These are phyloP conservation scores for Phalloptychus januarius DNA, from an alignment of 2,797 vertebrate species.

Conservation along the genomic window DNA sequence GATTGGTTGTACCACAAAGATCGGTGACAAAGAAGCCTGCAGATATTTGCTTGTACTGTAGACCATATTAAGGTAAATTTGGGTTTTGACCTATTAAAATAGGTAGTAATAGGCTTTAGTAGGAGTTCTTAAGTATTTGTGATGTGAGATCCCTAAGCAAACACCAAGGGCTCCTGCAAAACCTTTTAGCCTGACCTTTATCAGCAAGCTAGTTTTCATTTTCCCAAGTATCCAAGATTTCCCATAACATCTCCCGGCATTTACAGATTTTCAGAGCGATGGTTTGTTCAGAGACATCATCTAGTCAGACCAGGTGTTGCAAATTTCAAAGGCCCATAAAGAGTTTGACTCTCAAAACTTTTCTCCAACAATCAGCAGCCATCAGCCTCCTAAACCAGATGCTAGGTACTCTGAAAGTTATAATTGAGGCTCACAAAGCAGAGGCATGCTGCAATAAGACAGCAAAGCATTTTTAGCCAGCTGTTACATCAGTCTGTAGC, in stretches of 20 bases:
- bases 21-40: not conserved
- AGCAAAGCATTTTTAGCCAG: constrained; percentile 13
- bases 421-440: constrained; percentile 1
- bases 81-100: not conserved
- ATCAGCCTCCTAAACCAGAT: not conserved
- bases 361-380: constrained; percentile 2
- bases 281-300: not conserved
- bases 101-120: not conserved
- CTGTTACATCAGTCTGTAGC: constrained; percentile 6
- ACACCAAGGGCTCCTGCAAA: not conserved
- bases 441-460: not conserved
- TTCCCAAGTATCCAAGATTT: not conserved
- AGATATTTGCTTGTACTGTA: not conserved
- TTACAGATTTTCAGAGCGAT: not conserved
- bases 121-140: not conserved
- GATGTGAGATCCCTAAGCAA: not conserved
- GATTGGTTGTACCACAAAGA: not conserved
- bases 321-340: not conserved
- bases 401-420: not conserved
- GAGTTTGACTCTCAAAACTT: not conserved
- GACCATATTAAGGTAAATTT: not conserved
- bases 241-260: not conserved
- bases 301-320: not conserved
- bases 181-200: not conserved
- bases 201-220: not conserved